Percentiles rank a stretch among this genome's conserved stretches.
Evolutionary conservation across 2,888 invertebrate species (phyloP).

Genomic region (Halictus ligatus): DNA sequence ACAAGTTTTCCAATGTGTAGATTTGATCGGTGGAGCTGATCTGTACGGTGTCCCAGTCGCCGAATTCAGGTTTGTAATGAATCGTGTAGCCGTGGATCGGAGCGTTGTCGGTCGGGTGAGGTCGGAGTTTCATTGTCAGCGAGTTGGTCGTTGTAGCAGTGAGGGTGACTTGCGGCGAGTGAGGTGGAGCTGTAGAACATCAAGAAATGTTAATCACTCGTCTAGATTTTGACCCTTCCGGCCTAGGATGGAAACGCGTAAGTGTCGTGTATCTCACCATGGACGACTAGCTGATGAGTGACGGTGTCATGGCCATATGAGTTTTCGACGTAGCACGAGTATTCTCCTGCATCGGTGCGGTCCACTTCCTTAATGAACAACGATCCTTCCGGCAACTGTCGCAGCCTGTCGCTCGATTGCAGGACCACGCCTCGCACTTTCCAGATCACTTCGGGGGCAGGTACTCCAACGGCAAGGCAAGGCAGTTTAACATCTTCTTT

Average conservation of each 20-base stretch:
- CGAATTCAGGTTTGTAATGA: slow-evolving; percentile 97
- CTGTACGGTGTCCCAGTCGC: slow-evolving; percentile 96
- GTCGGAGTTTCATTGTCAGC: slow-evolving; percentile 89
- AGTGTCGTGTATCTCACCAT: slow-evolving; percentile 85
- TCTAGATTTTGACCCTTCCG: too few relatives aligned
- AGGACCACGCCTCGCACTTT: slow-evolving; percentile 91
- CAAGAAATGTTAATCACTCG: neutral
- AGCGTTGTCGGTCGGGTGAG: slow-evolving; percentile 92
- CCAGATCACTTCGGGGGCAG: slow-evolving; percentile 95
- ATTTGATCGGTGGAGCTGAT: slow-evolving; percentile 91
- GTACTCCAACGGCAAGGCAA: slow-evolving; percentile 96
- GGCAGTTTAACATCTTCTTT: slow-evolving; percentile 96
- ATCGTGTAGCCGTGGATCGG: slow-evolving; percentile 97
- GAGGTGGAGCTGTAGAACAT: slow-evolving; percentile 88
- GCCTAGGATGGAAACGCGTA: neutral
- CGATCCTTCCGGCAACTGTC: slow-evolving; percentile 95
- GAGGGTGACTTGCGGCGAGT: slow-evolving; percentile 90
- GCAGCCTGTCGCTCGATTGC: slow-evolving; percentile 92
- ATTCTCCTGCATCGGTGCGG: slow-evolving; percentile 96
- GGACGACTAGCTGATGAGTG: slow-evolving; percentile 94
- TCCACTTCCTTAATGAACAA: slow-evolving; percentile 95
- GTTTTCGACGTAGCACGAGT: slow-evolving; percentile 96
- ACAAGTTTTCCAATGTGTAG: slow-evolving; percentile 93
- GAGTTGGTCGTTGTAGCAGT: slow-evolving; percentile 91
- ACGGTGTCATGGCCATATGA: slow-evolving; percentile 96